Evolutionary conservation across 2,113 vertebrate species (phyloP).

Genomic region (Amphiprion percula): DNA sequence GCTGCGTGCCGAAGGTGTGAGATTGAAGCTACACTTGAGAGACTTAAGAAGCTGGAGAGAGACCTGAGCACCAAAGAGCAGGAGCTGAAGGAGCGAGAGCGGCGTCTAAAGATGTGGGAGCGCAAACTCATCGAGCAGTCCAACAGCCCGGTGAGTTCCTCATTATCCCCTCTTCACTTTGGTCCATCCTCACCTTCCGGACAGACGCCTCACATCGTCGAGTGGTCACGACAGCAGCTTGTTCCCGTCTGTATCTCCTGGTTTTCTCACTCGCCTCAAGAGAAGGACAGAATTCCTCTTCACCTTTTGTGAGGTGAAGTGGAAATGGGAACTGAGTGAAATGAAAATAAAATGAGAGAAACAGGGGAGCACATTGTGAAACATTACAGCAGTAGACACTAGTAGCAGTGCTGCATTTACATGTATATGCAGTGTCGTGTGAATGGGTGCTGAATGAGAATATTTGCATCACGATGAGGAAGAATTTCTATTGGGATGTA

Average conservation of each 20-base stretch:
- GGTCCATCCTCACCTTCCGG: constrained; percentile 29
- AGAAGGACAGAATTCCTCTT: neutral
- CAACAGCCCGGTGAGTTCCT: constrained; percentile 93
- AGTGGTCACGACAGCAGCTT: constrained; percentile 11
- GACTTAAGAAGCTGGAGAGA: constrained; percentile 97
- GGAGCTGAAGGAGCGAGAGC: constrained; percentile 95
- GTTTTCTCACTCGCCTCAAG: neutral
- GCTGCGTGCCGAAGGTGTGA: constrained; percentile 87
- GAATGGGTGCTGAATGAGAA: constrained; percentile 8
- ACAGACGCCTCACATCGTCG: neutral
- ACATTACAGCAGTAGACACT: constrained; percentile 7
- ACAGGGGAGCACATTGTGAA: constrained; percentile 14
- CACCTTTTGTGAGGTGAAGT: constrained; percentile 20
- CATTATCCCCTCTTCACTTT: constrained; percentile 28
- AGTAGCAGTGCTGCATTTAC: constrained; percentile 7
- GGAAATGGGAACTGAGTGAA: constrained; percentile 22
- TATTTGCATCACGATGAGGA: constrained; percentile 24
- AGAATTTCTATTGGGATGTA: neutral
- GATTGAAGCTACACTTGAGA: constrained; percentile 97
- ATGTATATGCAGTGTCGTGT: constrained; percentile 8
- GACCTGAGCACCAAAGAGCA: constrained; percentile 98
- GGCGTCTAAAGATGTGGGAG: constrained; percentile 97
- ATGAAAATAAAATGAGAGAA: constrained; percentile 29
- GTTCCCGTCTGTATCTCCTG: neutral
- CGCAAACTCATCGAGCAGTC: constrained; percentile 97